Conservation (phyloP, 2,113 vertebrate genomes). For the Phrynosoma platyrhinos region DNA sequence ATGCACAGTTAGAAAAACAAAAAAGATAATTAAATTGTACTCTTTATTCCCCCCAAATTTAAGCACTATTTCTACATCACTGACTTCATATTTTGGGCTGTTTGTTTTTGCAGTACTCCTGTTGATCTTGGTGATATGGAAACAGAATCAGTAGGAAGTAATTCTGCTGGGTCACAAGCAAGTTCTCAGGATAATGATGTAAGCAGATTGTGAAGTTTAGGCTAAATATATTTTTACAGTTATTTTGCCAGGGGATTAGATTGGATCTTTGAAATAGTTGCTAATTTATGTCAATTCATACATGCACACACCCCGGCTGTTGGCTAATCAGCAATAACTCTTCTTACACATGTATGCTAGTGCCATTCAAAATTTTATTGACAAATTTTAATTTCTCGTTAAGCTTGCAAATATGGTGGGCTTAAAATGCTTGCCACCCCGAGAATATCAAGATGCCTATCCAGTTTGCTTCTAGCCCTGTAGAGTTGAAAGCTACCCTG, state of each 20-base stretch:
- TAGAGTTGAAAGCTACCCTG: too few species aligned
- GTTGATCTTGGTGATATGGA: conserved; percentile 91
- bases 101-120: conserved; percentile 76
- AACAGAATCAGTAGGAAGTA: conserved; percentile 82
- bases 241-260: background rate
- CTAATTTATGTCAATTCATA: too few species aligned
- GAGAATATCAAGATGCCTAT: too few species aligned
- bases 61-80: background rate
- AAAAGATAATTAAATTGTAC: background rate
- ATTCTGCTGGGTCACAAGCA: conserved; percentile 71
- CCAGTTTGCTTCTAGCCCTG: too few species aligned
- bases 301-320: background rate
- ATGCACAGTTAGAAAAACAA: too few species aligned
- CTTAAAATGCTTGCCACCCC: too few species aligned
- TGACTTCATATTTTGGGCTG: background rate
- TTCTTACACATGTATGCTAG: background rate
- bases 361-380: background rate
- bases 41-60: background rate
- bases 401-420: too few species aligned
- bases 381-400: background rate
- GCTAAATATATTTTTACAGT: background rate
- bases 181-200: conserved; percentile 74
- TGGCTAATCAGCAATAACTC: background rate
- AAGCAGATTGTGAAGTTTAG: conserved; percentile 39
- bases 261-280: background rate